Percentiles rank a stretch among this genome's conserved stretches.
Evolutionary conservation across 2,113 vertebrate genomes (phyloP).

Genomic region (Sclerurus mexicanus): DNA sequence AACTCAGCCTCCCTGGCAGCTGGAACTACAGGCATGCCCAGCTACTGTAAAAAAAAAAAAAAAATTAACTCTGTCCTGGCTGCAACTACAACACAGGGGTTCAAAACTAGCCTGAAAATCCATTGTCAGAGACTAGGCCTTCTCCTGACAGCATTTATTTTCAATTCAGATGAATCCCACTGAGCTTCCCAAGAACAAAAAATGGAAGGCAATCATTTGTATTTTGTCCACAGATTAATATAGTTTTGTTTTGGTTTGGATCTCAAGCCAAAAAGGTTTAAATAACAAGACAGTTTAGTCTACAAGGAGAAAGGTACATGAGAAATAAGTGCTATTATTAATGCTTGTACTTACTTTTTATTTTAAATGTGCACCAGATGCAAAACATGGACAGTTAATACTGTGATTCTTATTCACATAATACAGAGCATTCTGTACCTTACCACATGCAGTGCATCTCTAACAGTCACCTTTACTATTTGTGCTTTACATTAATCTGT

Average conservation of each 20-base stretch:
- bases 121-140: not conserved
- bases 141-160: not conserved
- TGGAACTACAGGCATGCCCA: not conserved
- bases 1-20: not conserved
- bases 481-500: not conserved
- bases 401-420: not conserved
- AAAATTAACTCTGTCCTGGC: not conserved
- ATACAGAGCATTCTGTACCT: not conserved
- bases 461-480: not conserved
- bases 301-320: not conserved
- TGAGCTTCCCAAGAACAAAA: not conserved
- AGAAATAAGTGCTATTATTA: not conserved
- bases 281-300: not conserved
- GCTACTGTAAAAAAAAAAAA: accelerated
- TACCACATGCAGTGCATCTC: not conserved
- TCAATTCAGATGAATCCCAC: not conserved
- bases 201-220: not conserved
- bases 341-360: not conserved
- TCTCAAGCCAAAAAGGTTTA: not conserved
- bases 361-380: not conserved
- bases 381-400: not conserved
- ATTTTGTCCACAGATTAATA: not conserved
- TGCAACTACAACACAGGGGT: not conserved
- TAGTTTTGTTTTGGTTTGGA: not conserved
- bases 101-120: not conserved